These are phyloP conservation scores for Folsomia manolachei DNA, from an alignment of 2,888 invertebrate genomes.

Conservation along the genomic window DNA sequence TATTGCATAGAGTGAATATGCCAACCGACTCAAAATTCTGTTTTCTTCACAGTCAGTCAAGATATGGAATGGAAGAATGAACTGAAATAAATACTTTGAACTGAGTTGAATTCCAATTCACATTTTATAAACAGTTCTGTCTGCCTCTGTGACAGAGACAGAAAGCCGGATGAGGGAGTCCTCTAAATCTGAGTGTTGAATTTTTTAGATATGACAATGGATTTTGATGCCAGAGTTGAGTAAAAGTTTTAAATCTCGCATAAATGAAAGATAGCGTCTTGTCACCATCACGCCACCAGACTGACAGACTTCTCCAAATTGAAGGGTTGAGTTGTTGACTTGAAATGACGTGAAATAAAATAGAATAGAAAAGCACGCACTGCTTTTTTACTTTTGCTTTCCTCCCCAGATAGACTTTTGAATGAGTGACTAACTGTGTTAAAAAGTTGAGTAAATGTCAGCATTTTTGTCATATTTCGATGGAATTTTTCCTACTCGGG, in stretches of 20 bases:
- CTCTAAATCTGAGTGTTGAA: neutral
- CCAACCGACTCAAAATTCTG: neutral
- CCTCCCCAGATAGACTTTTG: too few relatives aligned
- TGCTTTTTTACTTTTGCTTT: neutral
- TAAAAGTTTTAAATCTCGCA: neutral
- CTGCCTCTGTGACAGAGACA: too few relatives aligned
- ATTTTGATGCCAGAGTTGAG: neutral
- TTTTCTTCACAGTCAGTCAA: too few relatives aligned
- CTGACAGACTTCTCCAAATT: neutral
- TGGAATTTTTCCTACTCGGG: too few relatives aligned
- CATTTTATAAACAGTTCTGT: neutral
- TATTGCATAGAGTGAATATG: too few relatives aligned
- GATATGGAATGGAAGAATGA: neutral
- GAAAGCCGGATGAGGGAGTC: neutral
- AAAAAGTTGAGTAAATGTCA: neutral
- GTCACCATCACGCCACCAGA: neutral
- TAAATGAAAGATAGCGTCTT: neutral
- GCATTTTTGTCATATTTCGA: constrained; percentile 1
- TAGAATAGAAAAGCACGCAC: neutral
- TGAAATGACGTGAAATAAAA: neutral
- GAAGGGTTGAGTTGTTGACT: neutral
- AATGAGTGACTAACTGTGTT: neutral
- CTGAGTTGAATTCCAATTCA: neutral
- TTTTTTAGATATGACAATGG: neutral
- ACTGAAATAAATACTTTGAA: neutral